Evolutionary conservation across 2,888 invertebrate species (phyloP).

Genomic region (Scaptomyza caliginosa): DNA sequence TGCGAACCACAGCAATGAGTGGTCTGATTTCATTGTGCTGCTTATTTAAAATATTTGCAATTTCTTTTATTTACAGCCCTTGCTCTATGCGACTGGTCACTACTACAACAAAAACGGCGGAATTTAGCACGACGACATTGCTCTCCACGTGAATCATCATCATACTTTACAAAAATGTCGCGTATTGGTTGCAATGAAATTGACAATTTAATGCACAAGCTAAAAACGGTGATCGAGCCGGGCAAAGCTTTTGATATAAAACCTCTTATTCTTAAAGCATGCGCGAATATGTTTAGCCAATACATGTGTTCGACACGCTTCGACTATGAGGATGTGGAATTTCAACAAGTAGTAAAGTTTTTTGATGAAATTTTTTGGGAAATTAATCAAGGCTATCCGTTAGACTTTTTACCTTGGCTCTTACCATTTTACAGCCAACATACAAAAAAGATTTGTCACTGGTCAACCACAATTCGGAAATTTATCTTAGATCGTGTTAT

Average conservation of each 20-base stretch:
- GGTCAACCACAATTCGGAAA: slow-evolving; percentile 89
- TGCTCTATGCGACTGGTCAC: slow-evolving; percentile 95
- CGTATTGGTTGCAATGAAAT: slow-evolving; percentile 89
- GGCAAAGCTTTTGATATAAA: slow-evolving; percentile 87
- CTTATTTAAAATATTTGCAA: too few relatives aligned
- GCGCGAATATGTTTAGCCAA: slow-evolving; percentile 93
- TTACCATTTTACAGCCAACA: slow-evolving; percentile 89
- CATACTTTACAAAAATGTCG: slow-evolving; percentile 89
- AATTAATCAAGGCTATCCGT: slow-evolving; percentile 94
- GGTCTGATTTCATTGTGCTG: too few relatives aligned
- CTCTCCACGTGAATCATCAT: slow-evolving; percentile 90
- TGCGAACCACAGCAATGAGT: too few relatives aligned
- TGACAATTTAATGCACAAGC: slow-evolving; percentile 86
- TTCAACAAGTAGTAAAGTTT: slow-evolving; percentile 87
- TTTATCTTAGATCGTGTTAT: slow-evolving; percentile 91
- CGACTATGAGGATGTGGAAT: slow-evolving; percentile 88
- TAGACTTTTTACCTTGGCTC: slow-evolving; percentile 94
- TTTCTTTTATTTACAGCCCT: slow-evolving; percentile 87
- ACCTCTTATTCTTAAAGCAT: slow-evolving; percentile 88
- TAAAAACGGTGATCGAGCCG: slow-evolving; percentile 84
- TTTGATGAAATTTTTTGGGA: slow-evolving; percentile 96
- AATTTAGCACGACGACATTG: slow-evolving; percentile 92
- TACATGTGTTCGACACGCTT: slow-evolving; percentile 94
- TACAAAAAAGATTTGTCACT: slow-evolving; percentile 87
- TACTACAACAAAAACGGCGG: slow-evolving; percentile 90